These are phyloP conservation scores for Chrysochloris asiatica DNA, from an alignment of 2,113 vertebrate species.

Conservation along the genomic window DNA sequence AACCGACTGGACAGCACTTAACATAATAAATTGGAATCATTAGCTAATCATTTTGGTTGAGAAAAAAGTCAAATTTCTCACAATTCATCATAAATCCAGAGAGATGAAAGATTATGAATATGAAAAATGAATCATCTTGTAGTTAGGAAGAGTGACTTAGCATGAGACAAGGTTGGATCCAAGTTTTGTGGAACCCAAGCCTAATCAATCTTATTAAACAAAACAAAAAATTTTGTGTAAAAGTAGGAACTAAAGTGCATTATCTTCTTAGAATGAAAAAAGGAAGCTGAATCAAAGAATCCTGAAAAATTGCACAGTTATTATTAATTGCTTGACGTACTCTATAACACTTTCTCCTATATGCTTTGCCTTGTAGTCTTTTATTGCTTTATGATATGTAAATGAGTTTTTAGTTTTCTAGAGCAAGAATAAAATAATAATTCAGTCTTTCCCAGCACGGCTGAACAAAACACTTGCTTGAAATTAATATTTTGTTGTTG, in stretches of 20 bases:
- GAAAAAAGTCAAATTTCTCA: neutral
- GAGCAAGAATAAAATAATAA: neutral
- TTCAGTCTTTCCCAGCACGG: neutral
- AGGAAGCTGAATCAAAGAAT: neutral
- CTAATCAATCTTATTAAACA: neutral
- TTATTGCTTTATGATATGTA: neutral
- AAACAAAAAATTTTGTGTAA: constrained; percentile 6
- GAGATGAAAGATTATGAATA: constrained; percentile 19
- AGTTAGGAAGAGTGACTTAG: neutral
- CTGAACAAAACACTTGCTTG: neutral
- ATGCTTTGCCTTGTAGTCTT: neutral
- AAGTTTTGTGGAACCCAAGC: neutral
- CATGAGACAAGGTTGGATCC: neutral
- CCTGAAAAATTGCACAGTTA: neutral
- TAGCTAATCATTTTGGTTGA: neutral
- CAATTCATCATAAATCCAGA: constrained; percentile 10
- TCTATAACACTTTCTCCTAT: neutral
- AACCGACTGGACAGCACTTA: too few relatives aligned
- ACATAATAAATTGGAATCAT: neutral
- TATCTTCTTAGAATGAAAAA: neutral
- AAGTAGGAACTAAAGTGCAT: neutral
- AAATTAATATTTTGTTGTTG: too few relatives aligned
- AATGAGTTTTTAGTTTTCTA: constrained; percentile 26
- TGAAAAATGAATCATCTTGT: neutral
- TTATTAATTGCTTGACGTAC: neutral